phyloP scores from a whole-genome alignment of 2,888 invertebrate species.

The Corythucha ciliata region DNA sequence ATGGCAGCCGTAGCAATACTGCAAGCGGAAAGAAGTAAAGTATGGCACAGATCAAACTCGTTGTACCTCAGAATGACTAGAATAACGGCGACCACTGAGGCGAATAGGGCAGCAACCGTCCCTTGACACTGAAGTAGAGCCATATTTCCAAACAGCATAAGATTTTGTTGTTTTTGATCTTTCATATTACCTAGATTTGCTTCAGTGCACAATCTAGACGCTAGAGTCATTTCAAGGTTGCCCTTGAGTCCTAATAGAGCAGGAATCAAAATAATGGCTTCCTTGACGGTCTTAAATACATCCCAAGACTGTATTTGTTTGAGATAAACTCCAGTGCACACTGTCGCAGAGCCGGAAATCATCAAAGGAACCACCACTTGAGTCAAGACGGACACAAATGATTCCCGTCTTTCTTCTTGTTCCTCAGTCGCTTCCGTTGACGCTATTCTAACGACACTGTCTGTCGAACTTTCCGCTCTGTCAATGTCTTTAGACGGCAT shows the following conservation, averaged over 20 bases:
- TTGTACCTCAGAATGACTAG: constrained; percentile 47
- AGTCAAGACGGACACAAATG: constrained; percentile 51
- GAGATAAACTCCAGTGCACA: constrained; percentile 64
- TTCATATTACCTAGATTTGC: constrained; percentile 73
- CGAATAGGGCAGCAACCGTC: constrained; percentile 61
- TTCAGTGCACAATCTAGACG: constrained; percentile 84
- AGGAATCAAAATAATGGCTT: constrained; percentile 83
- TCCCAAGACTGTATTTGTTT: constrained; percentile 73
- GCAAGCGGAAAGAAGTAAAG: constrained; percentile 61
- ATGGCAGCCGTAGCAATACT: constrained; percentile 65
- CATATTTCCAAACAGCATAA: too few relatives aligned
- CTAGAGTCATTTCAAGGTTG: constrained; percentile 89
- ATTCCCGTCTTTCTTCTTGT: constrained; percentile 41
- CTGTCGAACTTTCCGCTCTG: constrained; percentile 10
- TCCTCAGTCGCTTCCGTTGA: constrained; percentile 13
- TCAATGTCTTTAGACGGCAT: too few relatives aligned
- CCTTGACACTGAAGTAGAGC: constrained; percentile 56
- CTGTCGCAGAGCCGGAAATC: constrained; percentile 69
- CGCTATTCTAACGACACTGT: constrained; percentile 20
- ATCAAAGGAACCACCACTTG: constrained; percentile 64
- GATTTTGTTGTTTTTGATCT: too few relatives aligned
- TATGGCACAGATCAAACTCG: constrained; percentile 47
- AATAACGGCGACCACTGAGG: constrained; percentile 58
- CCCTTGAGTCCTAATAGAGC: constrained; percentile 85
- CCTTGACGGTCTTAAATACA: constrained; percentile 69